Evolutionary conservation across 92 coral and sea anemone species (phyloP).

Genomic region (Parazoanthus swiftii): DNA sequence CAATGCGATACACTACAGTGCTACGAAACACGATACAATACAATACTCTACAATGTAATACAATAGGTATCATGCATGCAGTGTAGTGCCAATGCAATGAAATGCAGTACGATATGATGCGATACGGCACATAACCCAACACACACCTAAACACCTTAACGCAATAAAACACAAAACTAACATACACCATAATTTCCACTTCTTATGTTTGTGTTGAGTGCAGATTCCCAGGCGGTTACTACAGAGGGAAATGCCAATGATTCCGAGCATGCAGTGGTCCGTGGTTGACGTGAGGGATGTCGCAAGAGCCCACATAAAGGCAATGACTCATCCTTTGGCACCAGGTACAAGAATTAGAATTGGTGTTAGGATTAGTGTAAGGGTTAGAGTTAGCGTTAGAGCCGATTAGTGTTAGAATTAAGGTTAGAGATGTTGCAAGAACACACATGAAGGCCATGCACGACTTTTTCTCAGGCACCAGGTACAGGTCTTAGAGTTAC

Average conservation of each 20-base stretch:
- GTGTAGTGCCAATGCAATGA: neutral
- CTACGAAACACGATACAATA: neutral
- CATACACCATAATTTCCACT: neutral
- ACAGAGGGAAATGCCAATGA: conserved; percentile 76
- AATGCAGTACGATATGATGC: neutral
- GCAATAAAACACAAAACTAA: neutral
- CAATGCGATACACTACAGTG: neutral
- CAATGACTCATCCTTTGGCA: conserved; percentile 71
- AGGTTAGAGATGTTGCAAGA: conserved; percentile 33
- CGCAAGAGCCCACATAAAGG: conserved; percentile 45
- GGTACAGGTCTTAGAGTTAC: conserved; percentile 30
- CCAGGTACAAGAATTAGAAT: conserved; percentile 55
- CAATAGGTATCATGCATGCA: no score
- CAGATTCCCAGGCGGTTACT: conserved; percentile 86
- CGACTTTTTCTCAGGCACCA: conserved; percentile 55
- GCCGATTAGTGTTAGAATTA: no score
- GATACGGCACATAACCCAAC: neutral
- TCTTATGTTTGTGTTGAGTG: neutral
- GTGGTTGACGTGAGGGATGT: conserved; percentile 66
- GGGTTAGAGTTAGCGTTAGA: no score
- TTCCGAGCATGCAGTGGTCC: conserved; percentile 69
- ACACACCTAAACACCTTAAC: neutral
- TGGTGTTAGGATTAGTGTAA: neutral
- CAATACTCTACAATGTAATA: neutral
- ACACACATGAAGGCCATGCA: conserved; percentile 26